These are phyloP conservation scores for Sebastes steindachneri DNA, from an alignment of 2,797 vertebrate genomes.

Conservation along the genomic window DNA sequence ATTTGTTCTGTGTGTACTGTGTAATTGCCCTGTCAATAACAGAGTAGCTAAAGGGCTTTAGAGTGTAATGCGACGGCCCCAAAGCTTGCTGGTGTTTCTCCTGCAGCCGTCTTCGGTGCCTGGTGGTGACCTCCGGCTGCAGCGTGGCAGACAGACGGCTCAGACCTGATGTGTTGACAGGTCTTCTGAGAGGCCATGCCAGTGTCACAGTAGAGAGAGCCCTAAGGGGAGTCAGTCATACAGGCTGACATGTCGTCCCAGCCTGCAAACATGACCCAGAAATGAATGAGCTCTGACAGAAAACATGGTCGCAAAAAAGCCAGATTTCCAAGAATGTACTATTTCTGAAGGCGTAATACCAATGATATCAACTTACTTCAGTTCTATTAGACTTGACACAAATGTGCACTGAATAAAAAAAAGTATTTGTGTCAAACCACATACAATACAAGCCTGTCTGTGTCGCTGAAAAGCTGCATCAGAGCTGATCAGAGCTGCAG, in stretches of 20 bases:
- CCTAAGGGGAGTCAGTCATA: slow-evolving; percentile 27
- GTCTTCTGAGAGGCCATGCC: slow-evolving; percentile 23
- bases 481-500: neutral
- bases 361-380: neutral
- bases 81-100: neutral
- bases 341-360: neutral
- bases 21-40: slow-evolving; percentile 5
- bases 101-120: neutral
- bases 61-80: neutral
- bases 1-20: neutral
- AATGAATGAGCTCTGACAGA: neutral
- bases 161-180: slow-evolving; percentile 43
- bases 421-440: neutral
- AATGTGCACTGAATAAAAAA: neutral
- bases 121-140: neutral
- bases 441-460: too few species aligned
- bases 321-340: neutral
- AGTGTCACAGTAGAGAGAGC: slow-evolving; percentile 3
- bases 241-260: slow-evolving; percentile 20
- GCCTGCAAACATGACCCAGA: neutral
- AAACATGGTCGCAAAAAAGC: slow-evolving; percentile 2
- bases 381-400: neutral
- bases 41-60: slow-evolving; percentile 3
- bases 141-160: slow-evolving; percentile 16
- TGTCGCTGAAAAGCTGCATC: neutral